phyloP scores from a whole-genome alignment of 2,888 invertebrate genomes.

The Mayetiola destructor region DNA sequence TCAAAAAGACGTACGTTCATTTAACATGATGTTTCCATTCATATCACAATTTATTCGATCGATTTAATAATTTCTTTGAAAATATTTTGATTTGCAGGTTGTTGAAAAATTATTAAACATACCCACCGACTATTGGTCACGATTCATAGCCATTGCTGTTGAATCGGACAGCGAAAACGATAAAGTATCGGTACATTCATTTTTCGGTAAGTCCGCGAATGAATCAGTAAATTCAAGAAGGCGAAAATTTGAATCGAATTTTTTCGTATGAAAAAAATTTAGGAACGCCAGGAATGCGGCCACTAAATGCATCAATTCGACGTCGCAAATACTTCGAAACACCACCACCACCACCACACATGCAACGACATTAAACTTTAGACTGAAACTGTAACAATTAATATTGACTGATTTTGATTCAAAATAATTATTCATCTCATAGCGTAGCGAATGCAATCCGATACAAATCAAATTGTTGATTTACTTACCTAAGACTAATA shows the following conservation, averaged over 20 bases:
- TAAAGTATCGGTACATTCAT: slow-evolving; percentile 12
- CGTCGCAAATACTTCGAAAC: slow-evolving; percentile 16
- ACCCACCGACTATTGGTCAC: slow-evolving; percentile 60
- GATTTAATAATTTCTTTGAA: background rate
- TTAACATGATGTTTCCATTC: background rate
- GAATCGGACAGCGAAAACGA: slow-evolving; percentile 15
- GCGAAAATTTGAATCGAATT: background rate
- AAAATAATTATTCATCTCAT: too few species aligned
- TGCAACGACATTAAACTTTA: background rate
- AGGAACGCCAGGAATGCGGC: slow-evolving; percentile 4
- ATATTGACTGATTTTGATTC: too few species aligned
- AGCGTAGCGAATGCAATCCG: too few species aligned
- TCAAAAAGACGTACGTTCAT: slow-evolving; percentile 47
- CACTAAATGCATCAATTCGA: background rate
- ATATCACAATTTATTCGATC: background rate
- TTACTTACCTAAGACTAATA: too few species aligned
- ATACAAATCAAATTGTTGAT: too few species aligned
- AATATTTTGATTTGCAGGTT: slow-evolving; percentile 34
- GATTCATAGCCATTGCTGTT: slow-evolving; percentile 48
- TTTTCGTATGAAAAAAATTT: background rate
- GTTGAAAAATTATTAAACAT: slow-evolving; percentile 56
- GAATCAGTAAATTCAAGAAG: background rate
- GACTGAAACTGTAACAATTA: too few species aligned
- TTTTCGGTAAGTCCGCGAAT: background rate
- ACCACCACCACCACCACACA: too few species aligned